Evolutionary conservation across 2,797 vertebrate species (phyloP).

Genomic region (Buceros bicornis): DNA sequence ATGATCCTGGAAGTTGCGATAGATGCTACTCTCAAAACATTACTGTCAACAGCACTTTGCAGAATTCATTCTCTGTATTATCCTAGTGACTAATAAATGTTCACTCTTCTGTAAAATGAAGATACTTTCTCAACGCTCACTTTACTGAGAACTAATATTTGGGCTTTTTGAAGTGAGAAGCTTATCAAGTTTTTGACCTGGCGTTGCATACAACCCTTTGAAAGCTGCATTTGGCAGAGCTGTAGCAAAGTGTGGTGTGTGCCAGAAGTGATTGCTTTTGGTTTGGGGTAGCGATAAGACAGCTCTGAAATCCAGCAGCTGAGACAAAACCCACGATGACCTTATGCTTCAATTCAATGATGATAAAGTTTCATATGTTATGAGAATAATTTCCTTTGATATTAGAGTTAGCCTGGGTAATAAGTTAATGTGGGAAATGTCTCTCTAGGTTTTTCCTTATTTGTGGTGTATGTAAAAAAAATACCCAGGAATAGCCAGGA

Average conservation of each 20-base stretch:
- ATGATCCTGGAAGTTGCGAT: background rate
- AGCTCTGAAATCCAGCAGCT: background rate
- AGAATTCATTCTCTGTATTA: background rate
- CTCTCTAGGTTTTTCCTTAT: background rate
- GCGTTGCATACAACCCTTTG: background rate
- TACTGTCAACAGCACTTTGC: background rate
- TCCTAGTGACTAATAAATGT: background rate
- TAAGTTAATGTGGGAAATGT: background rate
- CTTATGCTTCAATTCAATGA: background rate
- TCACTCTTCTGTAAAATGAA: background rate
- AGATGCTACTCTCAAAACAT: background rate
- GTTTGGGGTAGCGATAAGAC: background rate
- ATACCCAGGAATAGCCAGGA: background rate
- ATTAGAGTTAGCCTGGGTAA: background rate
- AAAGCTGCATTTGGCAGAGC: background rate
- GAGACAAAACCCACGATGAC: background rate
- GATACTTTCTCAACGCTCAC: background rate
- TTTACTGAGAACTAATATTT: background rate
- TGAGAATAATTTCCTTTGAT: background rate
- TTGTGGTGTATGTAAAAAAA: background rate
- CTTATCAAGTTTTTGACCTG: background rate
- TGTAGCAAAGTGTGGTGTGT: background rate
- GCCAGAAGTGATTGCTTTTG: background rate
- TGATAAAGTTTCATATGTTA: background rate
- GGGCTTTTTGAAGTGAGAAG: background rate